A percentile compares a stretch with the other conserved stretches of the same genome.
Evolutionary conservation across 2,888 invertebrate species (phyloP).

Genomic region (Megastigmus dorsalis): DNA sequence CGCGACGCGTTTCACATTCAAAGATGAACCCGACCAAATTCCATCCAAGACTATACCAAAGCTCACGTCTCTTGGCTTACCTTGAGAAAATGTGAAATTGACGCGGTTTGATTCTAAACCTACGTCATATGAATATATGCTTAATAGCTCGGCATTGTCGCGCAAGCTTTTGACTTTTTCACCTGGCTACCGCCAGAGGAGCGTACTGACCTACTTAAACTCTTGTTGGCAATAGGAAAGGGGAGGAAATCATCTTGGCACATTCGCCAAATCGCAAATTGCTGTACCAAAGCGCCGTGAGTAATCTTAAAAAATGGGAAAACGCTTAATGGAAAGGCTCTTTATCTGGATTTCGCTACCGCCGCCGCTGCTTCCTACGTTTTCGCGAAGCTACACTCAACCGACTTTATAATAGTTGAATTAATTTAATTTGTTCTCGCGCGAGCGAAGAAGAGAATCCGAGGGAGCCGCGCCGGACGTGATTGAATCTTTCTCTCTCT

Average conservation of each 20-base stretch:
- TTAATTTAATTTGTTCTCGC: slow-evolving; percentile 23
- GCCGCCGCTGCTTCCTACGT: not conserved
- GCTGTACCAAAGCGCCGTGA: slow-evolving; percentile 18
- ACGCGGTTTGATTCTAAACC: too few relatives aligned
- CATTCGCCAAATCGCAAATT: slow-evolving; percentile 61
- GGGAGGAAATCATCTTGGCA: slow-evolving; percentile 62
- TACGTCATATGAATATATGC: too few relatives aligned
- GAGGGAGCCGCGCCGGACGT: not conserved
- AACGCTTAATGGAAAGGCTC: slow-evolving; percentile 19
- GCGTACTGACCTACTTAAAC: slow-evolving; percentile 46
- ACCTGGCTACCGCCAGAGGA: too few relatives aligned
- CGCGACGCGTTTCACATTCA: too few relatives aligned
- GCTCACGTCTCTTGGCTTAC: too few relatives aligned
- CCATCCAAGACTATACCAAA: not conserved
- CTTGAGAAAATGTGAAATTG: too few relatives aligned
- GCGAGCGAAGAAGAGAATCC: too few relatives aligned
- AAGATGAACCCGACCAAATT: not conserved
- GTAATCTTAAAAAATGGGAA: slow-evolving; percentile 40
- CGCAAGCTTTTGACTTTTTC: too few relatives aligned
- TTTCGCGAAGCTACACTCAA: not conserved
- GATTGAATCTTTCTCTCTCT: slow-evolving; percentile 1
- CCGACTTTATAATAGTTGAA: not conserved
- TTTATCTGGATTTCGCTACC: slow-evolving; percentile 20
- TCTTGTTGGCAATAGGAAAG: too few relatives aligned
- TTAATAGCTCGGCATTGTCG: too few relatives aligned